Conservation (phyloP, 2,113 vertebrate species). For the Vanacampus margaritifer region DNA sequence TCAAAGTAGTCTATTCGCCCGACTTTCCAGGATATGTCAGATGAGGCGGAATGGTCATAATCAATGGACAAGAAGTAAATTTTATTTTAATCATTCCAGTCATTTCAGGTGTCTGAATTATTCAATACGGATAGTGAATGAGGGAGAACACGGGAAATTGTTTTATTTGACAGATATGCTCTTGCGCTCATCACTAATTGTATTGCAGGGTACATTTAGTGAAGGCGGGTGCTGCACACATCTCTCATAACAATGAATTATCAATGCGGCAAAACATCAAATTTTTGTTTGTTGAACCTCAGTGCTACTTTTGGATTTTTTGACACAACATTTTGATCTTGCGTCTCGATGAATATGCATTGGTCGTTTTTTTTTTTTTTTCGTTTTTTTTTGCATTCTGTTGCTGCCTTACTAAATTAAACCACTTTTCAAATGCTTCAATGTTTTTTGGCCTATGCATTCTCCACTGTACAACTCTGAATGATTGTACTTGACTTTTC, state of each 20-base stretch:
- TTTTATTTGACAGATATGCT: slow-evolving; percentile 37
- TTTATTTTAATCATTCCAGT: slow-evolving; percentile 37
- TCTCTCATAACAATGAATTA: slow-evolving; percentile 9
- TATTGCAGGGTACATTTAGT: slow-evolving; percentile 18
- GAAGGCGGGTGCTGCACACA: slow-evolving; percentile 2
- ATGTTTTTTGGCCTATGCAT: background rate
- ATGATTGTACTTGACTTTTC: background rate
- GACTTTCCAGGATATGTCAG: slow-evolving; percentile 19
- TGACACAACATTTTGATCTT: slow-evolving; percentile 11
- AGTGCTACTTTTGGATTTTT: slow-evolving; percentile 24
- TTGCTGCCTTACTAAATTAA: background rate
- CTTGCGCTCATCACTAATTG: slow-evolving; percentile 18
- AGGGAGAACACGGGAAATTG: slow-evolving; percentile 12
- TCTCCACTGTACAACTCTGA: background rate
- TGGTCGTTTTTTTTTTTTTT: background rate
- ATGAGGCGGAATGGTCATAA: slow-evolving; percentile 25
- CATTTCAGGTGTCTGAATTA: slow-evolving; percentile 37
- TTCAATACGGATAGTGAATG: slow-evolving; percentile 19
- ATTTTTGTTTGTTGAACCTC: slow-evolving; percentile 13
- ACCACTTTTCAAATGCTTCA: background rate
- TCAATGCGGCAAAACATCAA: slow-evolving; percentile 27
- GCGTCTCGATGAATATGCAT: slow-evolving; percentile 1
- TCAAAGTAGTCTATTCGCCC: background rate
- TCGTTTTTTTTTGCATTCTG: background rate
- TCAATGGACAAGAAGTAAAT: slow-evolving; percentile 7